Conservation (phyloP, 1,140 invertebrate species). For the Cotesia vestalis region DNA sequence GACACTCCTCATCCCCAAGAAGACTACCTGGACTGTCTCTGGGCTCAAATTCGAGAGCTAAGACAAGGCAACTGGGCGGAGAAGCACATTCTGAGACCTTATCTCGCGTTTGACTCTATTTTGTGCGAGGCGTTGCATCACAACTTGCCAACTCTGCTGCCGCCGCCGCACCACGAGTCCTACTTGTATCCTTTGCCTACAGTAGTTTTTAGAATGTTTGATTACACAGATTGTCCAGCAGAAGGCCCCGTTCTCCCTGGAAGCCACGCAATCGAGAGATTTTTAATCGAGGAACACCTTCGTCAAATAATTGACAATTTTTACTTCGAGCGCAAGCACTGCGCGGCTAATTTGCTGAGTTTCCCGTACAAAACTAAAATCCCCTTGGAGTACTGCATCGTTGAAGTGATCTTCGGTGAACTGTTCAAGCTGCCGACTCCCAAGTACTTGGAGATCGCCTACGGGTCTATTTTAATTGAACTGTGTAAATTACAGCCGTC, state of each 20-base stretch:
- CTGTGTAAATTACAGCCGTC: constrained; percentile 96
- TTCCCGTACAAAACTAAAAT: constrained; percentile 95
- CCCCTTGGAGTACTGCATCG: constrained; percentile 97
- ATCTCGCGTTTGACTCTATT: constrained; percentile 94
- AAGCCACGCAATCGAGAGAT: constrained; percentile 96
- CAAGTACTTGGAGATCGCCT: constrained; percentile 90
- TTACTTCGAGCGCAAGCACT: constrained; percentile 91
- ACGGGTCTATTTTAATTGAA: constrained; percentile 96
- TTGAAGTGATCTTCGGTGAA: constrained; percentile 96
- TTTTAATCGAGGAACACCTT: constrained; percentile 97
- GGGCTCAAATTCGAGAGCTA: constrained; percentile 94
- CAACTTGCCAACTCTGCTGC: constrained; percentile 86
- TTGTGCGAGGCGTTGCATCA: constrained; percentile 96
- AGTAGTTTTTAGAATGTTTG: constrained; percentile 95
- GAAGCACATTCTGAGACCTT: constrained; percentile 94
- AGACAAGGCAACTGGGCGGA: constrained; percentile 96
- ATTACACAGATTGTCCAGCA: constrained; percentile 96
- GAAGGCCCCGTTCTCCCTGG: constrained; percentile 85
- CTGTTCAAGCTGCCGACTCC: constrained; percentile 91
- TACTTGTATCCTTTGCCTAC: constrained; percentile 90
- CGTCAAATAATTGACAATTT: constrained; percentile 92
- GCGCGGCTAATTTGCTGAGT: constrained; percentile 88
- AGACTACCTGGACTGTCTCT: constrained; percentile 97
- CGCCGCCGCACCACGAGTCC: constrained; percentile 91
- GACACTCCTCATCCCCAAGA: constrained; percentile 96